Evolutionary conservation across 2,888 invertebrate genomes (phyloP).

Genomic region (Drosophila kuntzei): DNA sequence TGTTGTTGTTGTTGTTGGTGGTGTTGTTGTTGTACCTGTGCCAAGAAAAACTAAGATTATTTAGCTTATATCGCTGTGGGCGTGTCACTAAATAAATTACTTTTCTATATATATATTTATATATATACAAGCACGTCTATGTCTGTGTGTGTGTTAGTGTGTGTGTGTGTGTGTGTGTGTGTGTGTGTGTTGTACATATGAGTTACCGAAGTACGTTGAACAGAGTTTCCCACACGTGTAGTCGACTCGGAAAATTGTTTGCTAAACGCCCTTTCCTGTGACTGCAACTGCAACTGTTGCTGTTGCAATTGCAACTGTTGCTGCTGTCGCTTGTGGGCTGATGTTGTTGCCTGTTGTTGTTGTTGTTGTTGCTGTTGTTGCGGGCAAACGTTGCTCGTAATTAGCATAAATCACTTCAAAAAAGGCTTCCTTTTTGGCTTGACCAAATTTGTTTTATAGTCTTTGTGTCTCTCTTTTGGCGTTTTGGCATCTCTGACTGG

Average conservation of each 20-base stretch:
- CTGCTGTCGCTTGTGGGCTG: slow-evolving; percentile 61
- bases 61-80: slow-evolving; percentile 73
- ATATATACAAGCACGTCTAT: slow-evolving; percentile 2
- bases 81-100: slow-evolving; percentile 80
- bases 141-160: neutral
- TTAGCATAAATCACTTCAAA: slow-evolving; percentile 81
- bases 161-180: slow-evolving; percentile 1
- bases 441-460: slow-evolving; percentile 80
- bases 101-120: slow-evolving; percentile 69
- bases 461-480: slow-evolving; percentile 73
- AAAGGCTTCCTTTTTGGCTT: slow-evolving; percentile 79
- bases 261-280: slow-evolving; percentile 76
- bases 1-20: slow-evolving; percentile 1
- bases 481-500: slow-evolving; percentile 77
- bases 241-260: slow-evolving; percentile 69
- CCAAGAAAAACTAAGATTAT: slow-evolving; percentile 74
- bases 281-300: slow-evolving; percentile 33
- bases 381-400: slow-evolving; percentile 71
- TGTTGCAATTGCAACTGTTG: slow-evolving; percentile 44
- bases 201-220: slow-evolving; percentile 28
- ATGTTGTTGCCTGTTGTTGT: slow-evolving; percentile 28
- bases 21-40: slow-evolving; percentile 34
- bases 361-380: slow-evolving; percentile 31
- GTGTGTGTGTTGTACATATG: slow-evolving; percentile 19
- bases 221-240: slow-evolving; percentile 71